phyloP scores from a whole-genome alignment of 1,140 invertebrate genomes.

The Pinna nobilis region DNA sequence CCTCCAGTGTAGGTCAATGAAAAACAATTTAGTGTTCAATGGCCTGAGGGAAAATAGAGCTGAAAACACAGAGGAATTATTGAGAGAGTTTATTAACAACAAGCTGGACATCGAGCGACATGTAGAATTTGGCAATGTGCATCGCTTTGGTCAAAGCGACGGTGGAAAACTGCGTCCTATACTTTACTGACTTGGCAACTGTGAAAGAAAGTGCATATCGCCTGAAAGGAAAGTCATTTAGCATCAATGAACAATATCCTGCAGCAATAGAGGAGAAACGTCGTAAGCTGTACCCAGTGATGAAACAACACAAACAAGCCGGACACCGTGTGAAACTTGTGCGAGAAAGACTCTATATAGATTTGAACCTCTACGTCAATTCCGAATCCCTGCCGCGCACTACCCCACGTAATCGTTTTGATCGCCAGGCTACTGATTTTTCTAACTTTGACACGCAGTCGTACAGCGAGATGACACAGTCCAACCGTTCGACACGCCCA shows the following conservation, averaged over 20 bases:
- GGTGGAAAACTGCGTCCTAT: conserved; percentile 24
- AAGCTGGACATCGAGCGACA: conserved; percentile 8
- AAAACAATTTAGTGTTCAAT: conserved; percentile 15
- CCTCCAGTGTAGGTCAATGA: conserved; percentile 24
- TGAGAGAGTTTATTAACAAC: not conserved
- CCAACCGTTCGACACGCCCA: too few relatives aligned
- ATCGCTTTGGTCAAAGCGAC: not conserved
- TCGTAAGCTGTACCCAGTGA: not conserved
- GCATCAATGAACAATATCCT: too few relatives aligned
- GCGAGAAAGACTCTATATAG: not conserved
- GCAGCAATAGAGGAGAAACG: conserved; percentile 1
- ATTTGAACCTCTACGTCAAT: not conserved
- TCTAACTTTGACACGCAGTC: too few relatives aligned
- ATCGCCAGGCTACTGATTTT: too few relatives aligned
- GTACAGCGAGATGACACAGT: too few relatives aligned
- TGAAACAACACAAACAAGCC: not conserved
- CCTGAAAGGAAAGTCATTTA: too few relatives aligned
- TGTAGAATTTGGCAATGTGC: too few relatives aligned
- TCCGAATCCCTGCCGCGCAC: not conserved
- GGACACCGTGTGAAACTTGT: not conserved
- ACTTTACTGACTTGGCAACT: conserved; percentile 2
- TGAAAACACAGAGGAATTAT: conserved; percentile 7
- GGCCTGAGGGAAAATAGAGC: not conserved
- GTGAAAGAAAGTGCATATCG: too few relatives aligned
- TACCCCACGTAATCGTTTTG: too few relatives aligned